Conservation (phyloP, 92 coral and sea anemone genomes). For the Epizoanthus stellaris region DNA sequence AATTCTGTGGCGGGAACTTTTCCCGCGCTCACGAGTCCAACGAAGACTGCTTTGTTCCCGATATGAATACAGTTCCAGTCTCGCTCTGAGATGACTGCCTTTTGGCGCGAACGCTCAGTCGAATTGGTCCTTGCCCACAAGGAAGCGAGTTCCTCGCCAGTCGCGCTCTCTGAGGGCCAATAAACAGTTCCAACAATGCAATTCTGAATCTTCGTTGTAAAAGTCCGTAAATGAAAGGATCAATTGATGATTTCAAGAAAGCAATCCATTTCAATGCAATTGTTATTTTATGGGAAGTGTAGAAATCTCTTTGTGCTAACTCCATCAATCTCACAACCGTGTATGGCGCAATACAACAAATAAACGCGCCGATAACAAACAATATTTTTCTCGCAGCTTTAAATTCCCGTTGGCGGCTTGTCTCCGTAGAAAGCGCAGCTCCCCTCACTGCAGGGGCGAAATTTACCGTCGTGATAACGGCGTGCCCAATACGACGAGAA, state of each 20-base stretch:
- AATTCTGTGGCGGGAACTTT: background rate
- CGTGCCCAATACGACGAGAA: conserved; percentile 96
- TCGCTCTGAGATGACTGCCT: conserved; percentile 80
- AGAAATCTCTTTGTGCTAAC: conserved; percentile 50
- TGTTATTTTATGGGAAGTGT: conserved; percentile 64
- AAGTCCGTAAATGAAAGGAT: conserved; percentile 94
- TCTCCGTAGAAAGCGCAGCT: conserved; percentile 74
- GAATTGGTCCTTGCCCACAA: conserved; percentile 69
- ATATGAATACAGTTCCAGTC: conserved; percentile 76
- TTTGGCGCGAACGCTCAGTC: conserved; percentile 77
- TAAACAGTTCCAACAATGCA: conserved; percentile 77
- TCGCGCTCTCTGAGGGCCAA: conserved; percentile 84
- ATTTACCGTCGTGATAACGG: conserved; percentile 81
- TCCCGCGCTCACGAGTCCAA: conserved; percentile 34
- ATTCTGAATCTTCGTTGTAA: conserved; percentile 91
- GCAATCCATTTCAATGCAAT: conserved; percentile 86
- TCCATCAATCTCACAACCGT: conserved; percentile 81
- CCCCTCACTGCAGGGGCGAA: conserved; percentile 76
- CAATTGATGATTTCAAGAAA: conserved; percentile 88
- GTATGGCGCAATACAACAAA: conserved; percentile 94
- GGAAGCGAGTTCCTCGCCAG: conserved; percentile 85
- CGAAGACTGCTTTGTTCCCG: conserved; percentile 53
- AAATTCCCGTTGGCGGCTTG: conserved; percentile 93
- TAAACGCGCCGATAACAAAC: conserved; percentile 93
- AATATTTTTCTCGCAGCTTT: conserved; percentile 95